A percentile compares a stretch with the other conserved stretches of the same genome.
phyloP scores from a whole-genome alignment of 2,888 invertebrate species.

The Panopea generosa region DNA sequence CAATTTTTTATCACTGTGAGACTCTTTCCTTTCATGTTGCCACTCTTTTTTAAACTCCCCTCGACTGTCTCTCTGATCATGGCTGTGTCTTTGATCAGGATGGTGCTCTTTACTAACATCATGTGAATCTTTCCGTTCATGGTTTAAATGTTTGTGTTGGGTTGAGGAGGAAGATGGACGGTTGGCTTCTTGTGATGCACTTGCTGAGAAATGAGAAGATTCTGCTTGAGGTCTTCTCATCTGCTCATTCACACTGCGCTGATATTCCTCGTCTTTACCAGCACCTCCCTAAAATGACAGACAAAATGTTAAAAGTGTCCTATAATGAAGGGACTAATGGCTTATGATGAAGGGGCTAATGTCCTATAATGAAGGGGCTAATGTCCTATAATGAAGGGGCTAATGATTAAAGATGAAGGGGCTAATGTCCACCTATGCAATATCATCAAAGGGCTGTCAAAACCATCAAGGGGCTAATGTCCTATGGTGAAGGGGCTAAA shows the following conservation, averaged over 20 bases:
- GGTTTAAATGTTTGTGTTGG: constrained; percentile 55
- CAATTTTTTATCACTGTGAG: constrained; percentile 23
- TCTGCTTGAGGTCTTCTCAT: neutral
- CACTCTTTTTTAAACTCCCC: neutral
- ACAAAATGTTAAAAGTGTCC: too few relatives aligned
- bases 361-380: too few relatives aligned
- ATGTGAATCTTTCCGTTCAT: constrained; percentile 42
- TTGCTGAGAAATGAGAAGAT: neutral
- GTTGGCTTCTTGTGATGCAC: neutral
- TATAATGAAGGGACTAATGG: too few relatives aligned
- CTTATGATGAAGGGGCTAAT: too few relatives aligned
- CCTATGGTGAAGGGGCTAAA: too few relatives aligned
- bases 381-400: too few relatives aligned
- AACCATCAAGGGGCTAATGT: too few relatives aligned
- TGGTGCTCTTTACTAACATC: constrained; percentile 16
- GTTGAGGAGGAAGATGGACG: constrained; percentile 35
- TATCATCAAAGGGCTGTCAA: too few relatives aligned
- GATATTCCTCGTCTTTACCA: constrained; percentile 1
- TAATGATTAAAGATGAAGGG: too few relatives aligned
- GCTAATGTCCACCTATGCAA: too few relatives aligned
- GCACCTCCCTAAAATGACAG: neutral
- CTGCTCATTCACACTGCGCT: constrained; percentile 11
- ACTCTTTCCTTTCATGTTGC: constrained; percentile 31
- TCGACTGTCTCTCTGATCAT: constrained; percentile 1
- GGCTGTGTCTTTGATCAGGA: constrained; percentile 27